These are phyloP conservation scores for Gopherus flavomarginatus DNA, from an alignment of 2,113 vertebrate species.

Conservation along the genomic window DNA sequence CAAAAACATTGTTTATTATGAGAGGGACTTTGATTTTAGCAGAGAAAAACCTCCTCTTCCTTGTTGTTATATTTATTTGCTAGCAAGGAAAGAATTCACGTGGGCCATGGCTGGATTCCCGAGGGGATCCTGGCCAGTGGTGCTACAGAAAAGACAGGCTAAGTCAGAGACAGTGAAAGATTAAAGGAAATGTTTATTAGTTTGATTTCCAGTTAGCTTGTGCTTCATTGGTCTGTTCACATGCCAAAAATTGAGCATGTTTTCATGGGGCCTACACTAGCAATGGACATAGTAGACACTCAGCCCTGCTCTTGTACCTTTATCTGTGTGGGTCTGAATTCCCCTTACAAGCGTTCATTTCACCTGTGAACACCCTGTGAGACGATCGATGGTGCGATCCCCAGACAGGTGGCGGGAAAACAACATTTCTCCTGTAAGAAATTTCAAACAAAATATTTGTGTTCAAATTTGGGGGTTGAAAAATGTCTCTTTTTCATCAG, in stretches of 20 bases:
- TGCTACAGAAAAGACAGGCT: not conserved
- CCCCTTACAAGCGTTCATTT: not conserved
- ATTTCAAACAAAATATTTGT: not conserved
- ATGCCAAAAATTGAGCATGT: accelerated
- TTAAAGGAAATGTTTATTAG: accelerated
- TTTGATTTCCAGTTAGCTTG: not conserved
- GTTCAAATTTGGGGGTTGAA: not conserved
- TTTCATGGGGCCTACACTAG: not conserved
- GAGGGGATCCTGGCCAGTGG: not conserved
- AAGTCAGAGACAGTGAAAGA: not conserved
- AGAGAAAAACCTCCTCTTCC: not conserved
- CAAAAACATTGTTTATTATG: slow-evolving; percentile 12
- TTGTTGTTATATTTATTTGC: slow-evolving; percentile 5
- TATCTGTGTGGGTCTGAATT: not conserved
- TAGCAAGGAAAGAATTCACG: slow-evolving; percentile 30
- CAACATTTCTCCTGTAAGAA: not conserved
- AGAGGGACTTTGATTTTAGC: not conserved
- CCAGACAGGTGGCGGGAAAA: not conserved
- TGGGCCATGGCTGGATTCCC: not conserved
- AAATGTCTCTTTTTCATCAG: accelerated
- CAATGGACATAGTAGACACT: accelerated
- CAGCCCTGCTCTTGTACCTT: not conserved
- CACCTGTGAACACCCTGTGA: accelerated
- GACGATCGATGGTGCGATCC: accelerated
- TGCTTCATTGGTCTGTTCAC: not conserved